Evolutionary conservation across 53 echinoderm and acorn worm species (phyloP).

Genomic region (Zoroaster sp.): DNA sequence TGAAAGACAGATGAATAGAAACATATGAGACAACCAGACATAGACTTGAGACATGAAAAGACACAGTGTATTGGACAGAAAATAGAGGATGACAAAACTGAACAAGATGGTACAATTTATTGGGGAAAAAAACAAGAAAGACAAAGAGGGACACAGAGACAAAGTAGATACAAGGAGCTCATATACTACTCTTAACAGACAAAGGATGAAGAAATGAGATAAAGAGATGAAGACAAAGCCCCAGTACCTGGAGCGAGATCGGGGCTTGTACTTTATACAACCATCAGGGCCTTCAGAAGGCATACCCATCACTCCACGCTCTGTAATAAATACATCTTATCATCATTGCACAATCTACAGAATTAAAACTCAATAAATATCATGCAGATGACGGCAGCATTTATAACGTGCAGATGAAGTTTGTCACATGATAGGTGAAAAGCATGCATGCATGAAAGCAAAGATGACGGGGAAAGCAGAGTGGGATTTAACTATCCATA

Average conservation of each 20-base stretch:
- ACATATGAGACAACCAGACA: too few relatives aligned
- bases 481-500: neutral
- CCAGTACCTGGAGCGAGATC: slow-evolving; percentile 64
- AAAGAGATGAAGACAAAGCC: slow-evolving; percentile 16
- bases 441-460: neutral
- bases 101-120: too few relatives aligned
- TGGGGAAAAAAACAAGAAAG: too few relatives aligned
- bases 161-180: too few relatives aligned
- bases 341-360: neutral
- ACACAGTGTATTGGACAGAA: too few relatives aligned
- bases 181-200: too few relatives aligned
- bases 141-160: too few relatives aligned
- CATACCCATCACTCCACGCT: slow-evolving; percentile 30
- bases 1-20: too few relatives aligned
- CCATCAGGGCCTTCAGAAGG: slow-evolving; percentile 2
- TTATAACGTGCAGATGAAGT: slow-evolving; percentile 24
- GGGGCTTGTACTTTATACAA: slow-evolving; percentile 37
- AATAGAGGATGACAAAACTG: too few relatives aligned
- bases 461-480: neutral
- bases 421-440: neutral
- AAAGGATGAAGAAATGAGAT: neutral
- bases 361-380: neutral
- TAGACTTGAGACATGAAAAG: too few relatives aligned
- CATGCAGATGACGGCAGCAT: slow-evolving; percentile 17
- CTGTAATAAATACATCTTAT: slow-evolving; percentile 42